Evolutionary conservation across 2,888 invertebrate genomes (phyloP).

Genomic region (Idaea biselata): DNA sequence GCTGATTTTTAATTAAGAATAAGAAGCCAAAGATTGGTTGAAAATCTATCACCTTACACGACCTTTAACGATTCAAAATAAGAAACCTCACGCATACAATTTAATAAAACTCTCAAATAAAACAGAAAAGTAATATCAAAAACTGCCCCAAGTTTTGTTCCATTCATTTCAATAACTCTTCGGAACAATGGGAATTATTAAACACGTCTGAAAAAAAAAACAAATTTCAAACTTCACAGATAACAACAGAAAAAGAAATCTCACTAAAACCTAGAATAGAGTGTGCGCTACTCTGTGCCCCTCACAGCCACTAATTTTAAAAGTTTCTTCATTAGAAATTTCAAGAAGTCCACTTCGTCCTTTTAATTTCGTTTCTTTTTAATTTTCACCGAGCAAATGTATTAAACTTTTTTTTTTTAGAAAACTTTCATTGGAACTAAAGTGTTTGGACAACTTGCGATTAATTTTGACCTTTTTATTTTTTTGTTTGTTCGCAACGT

Average conservation of each 20-base stretch:
- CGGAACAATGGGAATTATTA: background rate
- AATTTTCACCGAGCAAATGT: constrained; percentile 34
- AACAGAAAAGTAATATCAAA: constrained; percentile 1
- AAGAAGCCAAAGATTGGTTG: too few relatives aligned
- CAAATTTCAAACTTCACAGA: constrained; percentile 3
- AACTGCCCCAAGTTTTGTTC: background rate
- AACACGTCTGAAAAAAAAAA: constrained; percentile 3
- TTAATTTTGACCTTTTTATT: background rate
- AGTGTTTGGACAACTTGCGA: background rate
- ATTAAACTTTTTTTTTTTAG: constrained; percentile 18
- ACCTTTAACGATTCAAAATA: background rate
- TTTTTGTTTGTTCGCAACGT: background rate
- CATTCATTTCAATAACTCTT: background rate
- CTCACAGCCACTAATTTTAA: constrained; percentile 23
- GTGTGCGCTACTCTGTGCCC: constrained; percentile 12
- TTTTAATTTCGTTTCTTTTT: constrained; percentile 48
- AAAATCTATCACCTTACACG: background rate
- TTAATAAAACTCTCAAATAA: background rate
- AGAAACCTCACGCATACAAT: background rate
- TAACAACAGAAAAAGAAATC: constrained; percentile 12
- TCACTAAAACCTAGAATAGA: background rate
- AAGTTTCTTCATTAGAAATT: constrained; percentile 30
- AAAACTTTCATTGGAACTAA: constrained; percentile 1
- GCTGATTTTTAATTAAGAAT: too few relatives aligned
- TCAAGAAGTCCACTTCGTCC: constrained; percentile 26